Percentiles rank a stretch among this genome's conserved stretches.
Conservation (phyloP, 2,113 vertebrate species). For the Eidolon helvum region DNA sequence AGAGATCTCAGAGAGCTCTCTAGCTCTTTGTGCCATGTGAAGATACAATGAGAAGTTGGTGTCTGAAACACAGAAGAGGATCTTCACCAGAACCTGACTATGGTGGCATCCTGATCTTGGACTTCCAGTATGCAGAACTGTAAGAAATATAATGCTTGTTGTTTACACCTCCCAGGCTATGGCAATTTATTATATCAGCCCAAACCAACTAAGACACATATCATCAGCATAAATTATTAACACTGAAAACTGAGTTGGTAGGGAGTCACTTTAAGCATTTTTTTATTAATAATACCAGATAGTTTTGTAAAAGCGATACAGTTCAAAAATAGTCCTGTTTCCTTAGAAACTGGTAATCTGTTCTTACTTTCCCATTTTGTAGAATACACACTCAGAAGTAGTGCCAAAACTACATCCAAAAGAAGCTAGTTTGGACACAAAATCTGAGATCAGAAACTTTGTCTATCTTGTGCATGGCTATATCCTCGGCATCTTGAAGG, state of each 20-base stretch:
- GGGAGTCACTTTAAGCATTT: background rate
- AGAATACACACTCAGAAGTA: background rate
- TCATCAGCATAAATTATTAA: background rate
- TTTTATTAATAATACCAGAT: background rate
- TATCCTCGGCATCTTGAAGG: background rate
- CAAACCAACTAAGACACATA: background rate
- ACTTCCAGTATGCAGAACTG: background rate
- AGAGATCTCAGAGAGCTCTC: background rate
- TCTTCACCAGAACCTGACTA: background rate
- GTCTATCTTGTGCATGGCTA: background rate
- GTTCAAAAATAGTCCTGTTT: background rate
- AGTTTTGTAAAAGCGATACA: background rate
- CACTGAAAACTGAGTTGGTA: background rate
- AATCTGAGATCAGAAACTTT: background rate
- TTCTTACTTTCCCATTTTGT: background rate
- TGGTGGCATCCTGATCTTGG: background rate
- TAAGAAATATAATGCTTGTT: background rate
- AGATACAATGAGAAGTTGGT: background rate
- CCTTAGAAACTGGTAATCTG: background rate
- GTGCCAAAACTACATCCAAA: background rate
- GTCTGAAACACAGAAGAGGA: background rate
- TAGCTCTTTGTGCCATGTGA: background rate
- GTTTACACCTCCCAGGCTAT: background rate
- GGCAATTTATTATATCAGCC: background rate
- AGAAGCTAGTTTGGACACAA: background rate